These are phyloP conservation scores for Falco concolor DNA, from an alignment of 2,797 vertebrate species.

Conservation along the genomic window DNA sequence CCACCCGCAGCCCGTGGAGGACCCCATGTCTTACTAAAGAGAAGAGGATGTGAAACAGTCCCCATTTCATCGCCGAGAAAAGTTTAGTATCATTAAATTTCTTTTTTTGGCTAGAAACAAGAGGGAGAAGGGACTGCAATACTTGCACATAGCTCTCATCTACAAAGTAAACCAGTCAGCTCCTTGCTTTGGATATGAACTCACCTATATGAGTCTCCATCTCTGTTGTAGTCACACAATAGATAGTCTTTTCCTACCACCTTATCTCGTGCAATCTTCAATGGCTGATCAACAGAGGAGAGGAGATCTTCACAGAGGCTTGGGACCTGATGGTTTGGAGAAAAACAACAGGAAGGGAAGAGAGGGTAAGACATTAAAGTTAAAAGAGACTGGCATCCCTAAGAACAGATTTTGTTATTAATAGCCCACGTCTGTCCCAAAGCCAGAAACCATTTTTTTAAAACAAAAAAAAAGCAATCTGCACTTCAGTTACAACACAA, in stretches of 20 bases:
- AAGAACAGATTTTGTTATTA: background rate
- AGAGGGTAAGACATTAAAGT: background rate
- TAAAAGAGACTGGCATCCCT: background rate
- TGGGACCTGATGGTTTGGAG: conserved; percentile 80
- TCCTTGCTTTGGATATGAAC: background rate
- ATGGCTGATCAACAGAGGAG: conserved; percentile 97
- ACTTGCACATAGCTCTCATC: accelerated
- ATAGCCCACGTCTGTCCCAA: background rate
- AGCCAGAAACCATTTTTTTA: background rate
- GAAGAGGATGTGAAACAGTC: background rate
- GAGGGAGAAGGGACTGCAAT: background rate
- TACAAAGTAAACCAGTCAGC: background rate
- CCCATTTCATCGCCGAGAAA: accelerated
- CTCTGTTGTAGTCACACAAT: conserved; percentile 97
- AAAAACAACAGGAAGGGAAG: background rate
- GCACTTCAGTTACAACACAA: background rate
- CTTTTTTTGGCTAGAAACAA: background rate
- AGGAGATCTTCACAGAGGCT: conserved; percentile 96
- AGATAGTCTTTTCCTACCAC: conserved; percentile 98
- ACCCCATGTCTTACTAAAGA: background rate
- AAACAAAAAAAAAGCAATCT: background rate
- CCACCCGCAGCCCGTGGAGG: no score
- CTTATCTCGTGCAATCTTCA: conserved; percentile 98
- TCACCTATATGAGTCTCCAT: conserved; percentile 97
- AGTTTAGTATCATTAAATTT: background rate